Base-by-base conservation (phyloP, 2,113 vertebrate species). In the Callorhinus ursinus region DNA sequence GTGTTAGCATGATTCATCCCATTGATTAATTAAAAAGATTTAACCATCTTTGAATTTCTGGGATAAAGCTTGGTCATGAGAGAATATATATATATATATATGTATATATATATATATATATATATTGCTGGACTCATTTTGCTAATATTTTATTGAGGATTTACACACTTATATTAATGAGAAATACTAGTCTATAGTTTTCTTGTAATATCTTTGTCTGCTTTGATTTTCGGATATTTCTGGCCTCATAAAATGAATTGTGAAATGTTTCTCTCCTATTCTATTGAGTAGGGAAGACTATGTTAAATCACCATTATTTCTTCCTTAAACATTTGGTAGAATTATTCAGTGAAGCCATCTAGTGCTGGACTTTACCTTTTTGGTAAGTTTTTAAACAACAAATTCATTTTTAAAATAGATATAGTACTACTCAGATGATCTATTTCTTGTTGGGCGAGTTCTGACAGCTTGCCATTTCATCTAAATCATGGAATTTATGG, bases 1-100 rank as follows among this genome's bases (percentile, higher is more conserved):
- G 22, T 61, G 5, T 31, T 19, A 10, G 55, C 10, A 11, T 0
- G 49, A 6, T 5, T 2, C 55, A 22, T 51, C 10, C 21, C 10
- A 4, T 5, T 4, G 24, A 57, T 7, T 21, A 16, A 57, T 7
- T 21, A 16, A 65, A 49, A 33, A 10, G 31, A 15, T 46, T 51
- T 18, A 42, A 61, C 15, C 16, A 57, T 33, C 31, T 82, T 59
- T 67, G 49, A 77, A 31, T 89, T 67, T 53, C 67, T 33, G 31
- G 49, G 18, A 8, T 92, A 19, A 51, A 61, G 24, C 16, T 61
- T 77, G 33, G 15, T 53, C 31, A 4, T 1, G 7, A 72, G n/a
- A 24, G 9, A 8, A 24, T 72, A 10, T 81, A 33, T 51, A 49
- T 16, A 26, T 26, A 19, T 46, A 26, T 26, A 19, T 46, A n/a